These are phyloP conservation scores for Hemibagrus guttatus DNA, from an alignment of 2,797 vertebrate species.

Conservation along the genomic window DNA sequence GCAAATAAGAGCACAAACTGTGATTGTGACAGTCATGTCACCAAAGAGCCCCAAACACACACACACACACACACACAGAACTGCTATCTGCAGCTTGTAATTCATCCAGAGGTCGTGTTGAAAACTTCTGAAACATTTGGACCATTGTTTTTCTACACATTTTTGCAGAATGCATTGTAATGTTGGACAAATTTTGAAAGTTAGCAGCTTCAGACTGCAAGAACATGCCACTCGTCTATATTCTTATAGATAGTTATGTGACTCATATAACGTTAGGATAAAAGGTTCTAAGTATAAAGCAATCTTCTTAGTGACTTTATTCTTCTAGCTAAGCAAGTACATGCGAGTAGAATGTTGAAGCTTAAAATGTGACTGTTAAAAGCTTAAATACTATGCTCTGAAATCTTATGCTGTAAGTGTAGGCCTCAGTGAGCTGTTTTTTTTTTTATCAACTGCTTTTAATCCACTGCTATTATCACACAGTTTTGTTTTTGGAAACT, in stretches of 20 bases:
- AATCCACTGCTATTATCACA: constrained; percentile 5
- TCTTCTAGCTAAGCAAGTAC: constrained; percentile 5
- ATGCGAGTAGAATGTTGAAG: constrained; percentile 18
- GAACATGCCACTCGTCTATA: neutral
- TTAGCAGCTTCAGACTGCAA: neutral
- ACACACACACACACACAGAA: neutral
- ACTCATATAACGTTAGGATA: neutral
- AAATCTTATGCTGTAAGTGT: constrained; percentile 35
- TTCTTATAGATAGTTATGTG: neutral
- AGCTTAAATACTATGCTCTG: constrained; percentile 38
- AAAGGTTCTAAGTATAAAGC: neutral
- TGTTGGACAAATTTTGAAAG: neutral
- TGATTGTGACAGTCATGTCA: constrained; percentile 32
- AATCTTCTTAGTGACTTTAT: constrained; percentile 8
- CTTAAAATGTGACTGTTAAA: constrained; percentile 52
- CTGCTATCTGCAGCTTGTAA: neutral
- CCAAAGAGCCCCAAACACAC: constrained; percentile 30
- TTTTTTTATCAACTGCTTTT: neutral
- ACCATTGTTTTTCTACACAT: neutral
- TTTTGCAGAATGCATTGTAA: neutral
- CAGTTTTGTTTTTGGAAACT: neutral
- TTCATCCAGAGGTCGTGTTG: neutral
- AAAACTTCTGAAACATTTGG: neutral
- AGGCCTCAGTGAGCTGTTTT: constrained; percentile 5
- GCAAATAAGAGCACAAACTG: constrained; percentile 26